These are phyloP conservation scores for Sebastes umbrosus DNA, from an alignment of 2,797 vertebrate species.

Conservation along the genomic window DNA sequence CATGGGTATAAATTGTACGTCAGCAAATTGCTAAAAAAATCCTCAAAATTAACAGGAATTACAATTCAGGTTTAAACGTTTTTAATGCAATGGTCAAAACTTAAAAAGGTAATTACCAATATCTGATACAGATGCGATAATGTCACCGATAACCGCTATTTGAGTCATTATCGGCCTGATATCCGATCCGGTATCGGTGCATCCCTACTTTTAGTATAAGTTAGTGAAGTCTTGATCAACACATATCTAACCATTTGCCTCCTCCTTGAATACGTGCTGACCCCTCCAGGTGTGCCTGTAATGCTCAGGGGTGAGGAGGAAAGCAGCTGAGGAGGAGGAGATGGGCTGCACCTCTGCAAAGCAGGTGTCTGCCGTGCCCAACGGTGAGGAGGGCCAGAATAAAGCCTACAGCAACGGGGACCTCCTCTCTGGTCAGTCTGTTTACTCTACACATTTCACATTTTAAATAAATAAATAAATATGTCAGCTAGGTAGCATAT, in stretches of 20 bases:
- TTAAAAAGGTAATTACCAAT: too few species aligned
- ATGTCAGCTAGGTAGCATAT: too few species aligned
- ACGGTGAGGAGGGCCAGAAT: slow-evolving; percentile 93
- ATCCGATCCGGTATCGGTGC: too few species aligned
- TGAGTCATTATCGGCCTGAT: too few species aligned
- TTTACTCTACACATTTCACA: neutral
- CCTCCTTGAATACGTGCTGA: neutral
- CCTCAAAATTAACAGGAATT: too few species aligned
- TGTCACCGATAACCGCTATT: too few species aligned
- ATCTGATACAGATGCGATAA: too few species aligned
- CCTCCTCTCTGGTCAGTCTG: slow-evolving; percentile 92
- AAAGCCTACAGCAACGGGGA: slow-evolving; percentile 97
- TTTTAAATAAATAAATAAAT: too few species aligned
- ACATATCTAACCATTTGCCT: neutral
- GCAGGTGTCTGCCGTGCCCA: slow-evolving; percentile 98
- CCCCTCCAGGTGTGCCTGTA: slow-evolving; percentile 72
- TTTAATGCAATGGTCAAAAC: too few species aligned
- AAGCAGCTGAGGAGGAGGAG: slow-evolving; percentile 91
- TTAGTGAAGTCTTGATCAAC: neutral
- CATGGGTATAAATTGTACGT: too few species aligned
- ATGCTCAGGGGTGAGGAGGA: slow-evolving; percentile 77
- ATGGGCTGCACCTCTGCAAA: slow-evolving; percentile 99
- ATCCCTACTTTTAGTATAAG: neutral
- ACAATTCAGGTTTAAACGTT: accelerated
- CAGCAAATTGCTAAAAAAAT: too few species aligned